Evolutionary conservation across 1,140 invertebrate species (phyloP).

Genomic region (Oryctes rhinoceros): DNA sequence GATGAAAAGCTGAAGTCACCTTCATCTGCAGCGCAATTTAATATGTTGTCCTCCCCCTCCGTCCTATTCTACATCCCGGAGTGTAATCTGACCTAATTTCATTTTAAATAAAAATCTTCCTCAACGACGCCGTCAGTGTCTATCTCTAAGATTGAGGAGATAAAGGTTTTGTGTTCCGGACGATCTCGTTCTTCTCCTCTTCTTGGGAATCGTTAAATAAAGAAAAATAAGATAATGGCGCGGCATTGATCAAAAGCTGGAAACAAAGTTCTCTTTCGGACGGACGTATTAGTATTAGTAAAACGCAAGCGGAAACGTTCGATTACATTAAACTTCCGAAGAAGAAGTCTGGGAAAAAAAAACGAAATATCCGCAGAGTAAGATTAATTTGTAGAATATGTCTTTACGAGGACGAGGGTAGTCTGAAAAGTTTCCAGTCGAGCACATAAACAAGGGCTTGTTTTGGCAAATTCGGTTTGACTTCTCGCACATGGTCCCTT

Average conservation of each 20-base stretch:
- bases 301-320: too few species aligned
- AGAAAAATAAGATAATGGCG: slow-evolving; percentile 15
- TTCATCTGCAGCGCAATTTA: background rate
- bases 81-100: slow-evolving; percentile 8
- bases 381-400: too few species aligned
- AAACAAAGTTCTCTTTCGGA: slow-evolving; percentile 16
- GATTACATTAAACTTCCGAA: too few species aligned
- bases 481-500: too few species aligned
- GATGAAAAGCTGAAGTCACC: background rate
- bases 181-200: background rate
- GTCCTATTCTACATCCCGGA: background rate
- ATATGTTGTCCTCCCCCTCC: background rate
- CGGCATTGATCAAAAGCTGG: background rate
- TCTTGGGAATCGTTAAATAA: slow-evolving; percentile 1
- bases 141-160: slow-evolving; percentile 8
- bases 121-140: slow-evolving; percentile 8
- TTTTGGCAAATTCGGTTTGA: too few species aligned
- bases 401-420: too few species aligned
- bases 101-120: slow-evolving; percentile 20
- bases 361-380: too few species aligned
- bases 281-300: slow-evolving; percentile 1
- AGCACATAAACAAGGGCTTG: too few species aligned
- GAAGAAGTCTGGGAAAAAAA: too few species aligned
- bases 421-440: too few species aligned
- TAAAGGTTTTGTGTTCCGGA: background rate